Evolutionary conservation across 2,113 vertebrate genomes (phyloP), one percentile per base, ranked within the genome.

Genomic region (Phoenicopterus ruber): DNA sequence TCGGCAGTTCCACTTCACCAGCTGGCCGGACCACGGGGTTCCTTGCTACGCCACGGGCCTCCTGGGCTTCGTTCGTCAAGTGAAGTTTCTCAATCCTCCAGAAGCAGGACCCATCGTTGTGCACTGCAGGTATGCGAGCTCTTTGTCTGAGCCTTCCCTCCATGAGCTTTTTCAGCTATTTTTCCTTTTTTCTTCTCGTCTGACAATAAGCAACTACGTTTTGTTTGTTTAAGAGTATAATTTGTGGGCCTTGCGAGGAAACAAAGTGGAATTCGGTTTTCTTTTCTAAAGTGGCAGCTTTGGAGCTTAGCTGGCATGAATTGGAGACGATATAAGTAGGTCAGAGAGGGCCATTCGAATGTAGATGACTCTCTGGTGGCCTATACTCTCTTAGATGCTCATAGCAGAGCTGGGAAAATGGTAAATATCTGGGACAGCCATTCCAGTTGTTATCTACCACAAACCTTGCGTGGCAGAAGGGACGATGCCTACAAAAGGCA

Each of bases 1-100:
- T 71, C 99, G 99, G 34, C 99, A 99, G 98, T 99, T 99, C 95
- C 99, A 99, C 82, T 99, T 99, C 97, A 99, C 99, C 97, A 99
- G 99, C 98, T 99, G 99, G 99, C 99, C 99, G 0, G 99, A 99
- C 97, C 99, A 99, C 1, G 99, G 99, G 0, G 99, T 99, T 32
- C 99, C 99, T 81, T 99, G 99, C 95, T 99, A 99, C 1, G 99
- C 99, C 97, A 99, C 99, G 0, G 99, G 99, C 52, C 98, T 99
- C 40, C 97, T 99, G 90, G 99, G 99, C 90, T 99, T 99, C 29
- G 98, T 99, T 40, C 98, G 99, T 19, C 99, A 99, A 95, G 99
- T 99, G 95, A 99, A 99, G 98, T 99, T 99, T 95, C 99, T 99
- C 94, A 99, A 99, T 90, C 99, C 99, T 5, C 99, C 99, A 0